Percentiles rank a stretch among this genome's conserved stretches.
phyloP scores from a whole-genome alignment of 2,113 vertebrate species.

The Morone saxatilis region DNA sequence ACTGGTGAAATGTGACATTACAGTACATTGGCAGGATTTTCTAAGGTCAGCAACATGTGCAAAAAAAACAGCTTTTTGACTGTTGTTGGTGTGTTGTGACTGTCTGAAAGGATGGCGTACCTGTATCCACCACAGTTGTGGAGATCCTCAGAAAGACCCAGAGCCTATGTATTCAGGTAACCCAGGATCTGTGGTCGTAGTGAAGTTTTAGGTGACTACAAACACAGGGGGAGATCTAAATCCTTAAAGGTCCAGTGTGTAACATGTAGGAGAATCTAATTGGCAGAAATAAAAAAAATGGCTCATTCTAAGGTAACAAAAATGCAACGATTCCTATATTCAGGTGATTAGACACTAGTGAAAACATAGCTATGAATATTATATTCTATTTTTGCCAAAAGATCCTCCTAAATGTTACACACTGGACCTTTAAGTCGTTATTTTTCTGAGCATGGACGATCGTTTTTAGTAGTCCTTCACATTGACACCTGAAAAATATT shows the following conservation, averaged over 20 bases:
- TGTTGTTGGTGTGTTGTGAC: conserved; percentile 83
- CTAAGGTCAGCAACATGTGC: not conserved
- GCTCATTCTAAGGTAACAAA: not conserved
- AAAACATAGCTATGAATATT: too few species aligned
- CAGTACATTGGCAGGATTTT: not conserved
- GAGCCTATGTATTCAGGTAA: conserved; percentile 89
- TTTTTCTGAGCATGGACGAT: not conserved
- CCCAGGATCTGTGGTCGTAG: conserved; percentile 44
- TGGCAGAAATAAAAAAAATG: too few species aligned
- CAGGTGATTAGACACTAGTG: not conserved
- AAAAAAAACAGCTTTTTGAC: conserved; percentile 32
- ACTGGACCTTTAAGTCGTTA: too few species aligned
- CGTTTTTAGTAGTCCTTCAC: not conserved
- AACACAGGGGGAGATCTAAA: conserved; percentile 56
- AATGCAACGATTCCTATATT: too few species aligned
- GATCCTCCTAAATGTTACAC: too few species aligned
- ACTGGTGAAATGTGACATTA: not conserved
- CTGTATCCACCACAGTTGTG: conserved; percentile 87
- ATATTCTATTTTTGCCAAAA: too few species aligned
- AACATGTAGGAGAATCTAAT: too few species aligned
- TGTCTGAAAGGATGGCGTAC: conserved; percentile 90
- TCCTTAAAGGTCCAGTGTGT: not conserved
- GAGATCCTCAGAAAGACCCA: conserved; percentile 79
- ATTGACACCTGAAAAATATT: not conserved
- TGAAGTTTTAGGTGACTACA: conserved; percentile 33